phyloP scores from a whole-genome alignment of 2,113 vertebrate genomes.

The Anas platyrhynchos region DNA sequence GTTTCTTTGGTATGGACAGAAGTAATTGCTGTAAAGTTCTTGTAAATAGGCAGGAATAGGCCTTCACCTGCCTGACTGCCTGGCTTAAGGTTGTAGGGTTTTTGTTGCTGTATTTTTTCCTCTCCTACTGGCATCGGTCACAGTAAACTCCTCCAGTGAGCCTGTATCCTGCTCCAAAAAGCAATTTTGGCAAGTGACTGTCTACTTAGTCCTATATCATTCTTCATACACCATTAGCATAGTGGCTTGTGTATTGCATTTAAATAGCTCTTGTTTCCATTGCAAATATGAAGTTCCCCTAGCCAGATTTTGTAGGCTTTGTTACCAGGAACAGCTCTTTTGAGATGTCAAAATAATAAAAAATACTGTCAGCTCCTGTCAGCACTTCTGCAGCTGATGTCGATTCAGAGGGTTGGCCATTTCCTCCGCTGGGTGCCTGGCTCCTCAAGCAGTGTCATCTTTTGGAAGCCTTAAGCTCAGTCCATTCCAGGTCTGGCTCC shows the following conservation, averaged over 20 bases:
- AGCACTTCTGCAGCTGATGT: neutral
- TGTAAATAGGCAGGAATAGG: neutral
- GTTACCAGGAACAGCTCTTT: neutral
- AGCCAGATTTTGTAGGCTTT: neutral
- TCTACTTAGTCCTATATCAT: neutral
- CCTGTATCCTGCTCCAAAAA: neutral
- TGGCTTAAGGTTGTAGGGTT: neutral
- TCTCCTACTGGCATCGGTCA: neutral
- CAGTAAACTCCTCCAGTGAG: neutral
- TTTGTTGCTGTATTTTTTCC: neutral
- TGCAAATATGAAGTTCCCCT: neutral
- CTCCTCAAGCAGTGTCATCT: neutral
- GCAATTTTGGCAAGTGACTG: neutral
- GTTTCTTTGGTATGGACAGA: neutral
- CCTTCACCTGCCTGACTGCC: neutral
- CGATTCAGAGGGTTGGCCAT: neutral
- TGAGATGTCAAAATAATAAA: neutral
- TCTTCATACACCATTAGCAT: neutral
- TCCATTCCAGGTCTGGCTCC: neutral
- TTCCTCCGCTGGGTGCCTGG: neutral
- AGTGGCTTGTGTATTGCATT: neutral
- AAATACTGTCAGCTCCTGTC: neutral
- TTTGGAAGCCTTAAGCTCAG: neutral
- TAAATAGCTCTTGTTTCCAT: neutral
- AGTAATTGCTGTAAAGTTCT: slow-evolving; percentile 7